These are phyloP conservation scores for Helicoverpa assulta DNA, from an alignment of 2,888 invertebrate genomes.

Conservation along the genomic window DNA sequence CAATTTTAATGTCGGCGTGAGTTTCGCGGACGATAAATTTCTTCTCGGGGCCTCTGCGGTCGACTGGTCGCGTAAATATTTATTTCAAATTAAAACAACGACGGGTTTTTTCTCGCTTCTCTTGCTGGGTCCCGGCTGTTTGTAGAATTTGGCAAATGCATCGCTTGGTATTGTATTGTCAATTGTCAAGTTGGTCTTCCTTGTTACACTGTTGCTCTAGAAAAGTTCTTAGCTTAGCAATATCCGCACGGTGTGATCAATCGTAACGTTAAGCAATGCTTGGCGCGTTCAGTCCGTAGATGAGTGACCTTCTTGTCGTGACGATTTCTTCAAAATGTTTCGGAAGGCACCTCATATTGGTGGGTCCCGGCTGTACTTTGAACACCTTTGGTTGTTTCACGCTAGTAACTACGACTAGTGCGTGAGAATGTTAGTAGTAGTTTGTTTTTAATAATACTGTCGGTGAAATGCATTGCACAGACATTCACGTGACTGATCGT, in stretches of 20 bases:
- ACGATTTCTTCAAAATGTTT: too few species aligned
- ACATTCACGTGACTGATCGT: constrained; percentile 22
- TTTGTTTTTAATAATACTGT: constrained; percentile 26
- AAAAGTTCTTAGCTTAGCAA: background rate
- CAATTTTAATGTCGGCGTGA: constrained; percentile 25
- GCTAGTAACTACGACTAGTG: too few species aligned
- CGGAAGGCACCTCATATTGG: background rate
- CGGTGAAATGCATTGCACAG: constrained; percentile 39
- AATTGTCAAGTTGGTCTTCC: background rate
- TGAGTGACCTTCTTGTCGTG: too few species aligned
- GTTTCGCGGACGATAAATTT: constrained; percentile 42
- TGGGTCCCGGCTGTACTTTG: too few species aligned
- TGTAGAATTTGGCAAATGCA: background rate
- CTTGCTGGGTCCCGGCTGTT: background rate
- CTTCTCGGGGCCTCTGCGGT: constrained; percentile 20
- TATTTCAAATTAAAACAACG: constrained; percentile 34
- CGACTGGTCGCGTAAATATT: constrained; percentile 44
- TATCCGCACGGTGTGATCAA: too few species aligned
- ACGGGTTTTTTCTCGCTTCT: constrained; percentile 4
- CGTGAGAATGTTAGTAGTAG: background rate
- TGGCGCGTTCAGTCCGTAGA: too few species aligned
- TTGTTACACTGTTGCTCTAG: too few species aligned
- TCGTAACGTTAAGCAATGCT: too few species aligned
- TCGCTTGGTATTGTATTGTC: background rate
- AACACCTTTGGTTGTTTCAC: too few species aligned